A percentile compares a stretch with the other conserved stretches of the same genome.
Evolutionary conservation across 1,140 invertebrate species (phyloP).

Genomic region (Tetragonula clypearis): DNA sequence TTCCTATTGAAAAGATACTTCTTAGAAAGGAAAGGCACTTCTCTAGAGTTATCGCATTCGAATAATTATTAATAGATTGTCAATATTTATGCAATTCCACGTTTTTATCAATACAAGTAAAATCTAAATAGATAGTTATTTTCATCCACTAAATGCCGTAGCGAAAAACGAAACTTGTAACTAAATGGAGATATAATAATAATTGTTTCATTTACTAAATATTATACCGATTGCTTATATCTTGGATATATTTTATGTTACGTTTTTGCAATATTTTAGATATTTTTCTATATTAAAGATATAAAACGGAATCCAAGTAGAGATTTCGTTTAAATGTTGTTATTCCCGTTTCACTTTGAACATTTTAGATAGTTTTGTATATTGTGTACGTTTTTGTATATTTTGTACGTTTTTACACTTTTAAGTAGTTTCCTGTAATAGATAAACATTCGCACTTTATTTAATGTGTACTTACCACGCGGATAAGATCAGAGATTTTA

Average conservation of each 20-base stretch:
- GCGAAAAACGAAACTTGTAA: too few species aligned
- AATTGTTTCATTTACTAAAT: too few species aligned
- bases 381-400: neutral
- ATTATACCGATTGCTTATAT: too few species aligned
- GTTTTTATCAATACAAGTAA: neutral
- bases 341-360: neutral
- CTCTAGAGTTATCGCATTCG: too few species aligned
- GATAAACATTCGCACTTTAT: neutral
- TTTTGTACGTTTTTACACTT: neutral
- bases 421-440: neutral
- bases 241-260: too few species aligned
- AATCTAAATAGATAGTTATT: neutral
- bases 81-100: neutral
- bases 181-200: too few species aligned
- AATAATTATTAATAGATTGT: neutral
- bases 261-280: too few species aligned
- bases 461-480: conserved; percentile 86
- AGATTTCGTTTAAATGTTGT: neutral
- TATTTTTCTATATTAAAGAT: too few species aligned
- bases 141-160: neutral
- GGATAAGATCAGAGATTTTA: conserved; percentile 94
- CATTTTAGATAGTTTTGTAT: neutral
- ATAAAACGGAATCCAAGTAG: neutral
- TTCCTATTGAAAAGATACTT: conserved; percentile 81
- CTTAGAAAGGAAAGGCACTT: too few species aligned